These are phyloP conservation scores for Diprion similis DNA, from an alignment of 1,140 invertebrate species.

Conservation along the genomic window DNA sequence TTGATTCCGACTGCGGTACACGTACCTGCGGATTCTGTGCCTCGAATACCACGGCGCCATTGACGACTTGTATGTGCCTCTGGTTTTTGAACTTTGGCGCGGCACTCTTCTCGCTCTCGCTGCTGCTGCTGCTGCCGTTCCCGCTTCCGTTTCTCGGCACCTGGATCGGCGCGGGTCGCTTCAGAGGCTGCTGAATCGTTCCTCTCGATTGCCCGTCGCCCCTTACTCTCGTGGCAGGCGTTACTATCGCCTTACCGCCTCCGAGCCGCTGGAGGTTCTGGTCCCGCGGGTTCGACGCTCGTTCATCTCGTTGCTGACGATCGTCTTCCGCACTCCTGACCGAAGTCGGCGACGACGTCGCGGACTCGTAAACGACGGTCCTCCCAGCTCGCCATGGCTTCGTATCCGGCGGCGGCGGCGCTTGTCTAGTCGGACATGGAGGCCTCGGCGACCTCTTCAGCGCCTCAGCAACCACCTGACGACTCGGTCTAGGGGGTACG, in stretches of 20 bases:
- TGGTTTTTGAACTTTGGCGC: constrained; percentile 11
- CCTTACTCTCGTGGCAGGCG: not conserved
- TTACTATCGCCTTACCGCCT: constrained; percentile 16
- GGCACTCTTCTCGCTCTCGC: not conserved
- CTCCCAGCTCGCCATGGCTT: constrained; percentile 54
- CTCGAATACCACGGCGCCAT: not conserved
- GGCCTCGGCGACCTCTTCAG: constrained; percentile 67
- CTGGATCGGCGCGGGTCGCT: too few relatives aligned
- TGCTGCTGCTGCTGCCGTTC: not conserved
- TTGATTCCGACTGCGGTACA: not conserved
- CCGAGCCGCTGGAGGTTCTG: not conserved
- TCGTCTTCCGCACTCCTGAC: constrained; percentile 5
- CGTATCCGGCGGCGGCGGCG: constrained; percentile 57
- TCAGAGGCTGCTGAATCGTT: not conserved
- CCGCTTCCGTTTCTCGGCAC: constrained; percentile 1
- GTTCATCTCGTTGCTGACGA: constrained; percentile 11
- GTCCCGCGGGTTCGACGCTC: constrained; percentile 8
- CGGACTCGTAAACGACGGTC: constrained; percentile 42
- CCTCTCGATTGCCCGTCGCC: not conserved
- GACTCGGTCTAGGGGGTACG: constrained; percentile 75
- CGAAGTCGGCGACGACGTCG: not conserved
- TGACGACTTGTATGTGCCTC: not conserved
- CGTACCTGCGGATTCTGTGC: not conserved
- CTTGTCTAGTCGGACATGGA: constrained; percentile 62
- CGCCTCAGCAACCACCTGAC: constrained; percentile 72